Conservation (phyloP, 2,797 vertebrate genomes). For the Rhinella marina region DNA sequence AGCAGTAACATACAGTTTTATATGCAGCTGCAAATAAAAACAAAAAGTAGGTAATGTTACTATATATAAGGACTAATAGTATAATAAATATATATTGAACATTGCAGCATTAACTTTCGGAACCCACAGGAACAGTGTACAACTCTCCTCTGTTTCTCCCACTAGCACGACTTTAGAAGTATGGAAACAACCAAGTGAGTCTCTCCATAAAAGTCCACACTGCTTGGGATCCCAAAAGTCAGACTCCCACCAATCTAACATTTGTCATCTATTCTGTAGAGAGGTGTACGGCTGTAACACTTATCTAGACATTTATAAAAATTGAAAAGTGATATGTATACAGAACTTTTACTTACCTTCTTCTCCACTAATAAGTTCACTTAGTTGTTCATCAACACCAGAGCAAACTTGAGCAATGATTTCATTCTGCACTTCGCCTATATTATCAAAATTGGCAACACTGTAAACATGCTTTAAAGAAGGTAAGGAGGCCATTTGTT, state of each 20-base stretch:
- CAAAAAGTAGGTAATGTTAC: neutral
- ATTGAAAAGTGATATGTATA: neutral
- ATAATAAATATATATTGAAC: too few relatives aligned
- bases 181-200: neutral
- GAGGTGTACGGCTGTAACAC: neutral
- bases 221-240: neutral
- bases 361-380: slow-evolving; percentile 86
- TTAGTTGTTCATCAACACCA: slow-evolving; percentile 87
- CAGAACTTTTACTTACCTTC: slow-evolving; percentile 81
- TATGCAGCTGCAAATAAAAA: neutral
- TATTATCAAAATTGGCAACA: slow-evolving; percentile 83
- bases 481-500: slow-evolving; percentile 87
- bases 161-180: neutral
- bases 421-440: slow-evolving; percentile 84
- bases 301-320: neutral
- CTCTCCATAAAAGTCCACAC: neutral
- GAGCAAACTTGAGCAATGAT: slow-evolving; percentile 87
- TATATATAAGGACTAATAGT: neutral
- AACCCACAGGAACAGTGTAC: neutral
- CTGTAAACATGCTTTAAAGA: slow-evolving; percentile 82
- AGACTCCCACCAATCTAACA: neutral
- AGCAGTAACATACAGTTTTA: neutral
- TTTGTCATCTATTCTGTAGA: neutral
- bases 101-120: neutral
- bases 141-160: neutral